Conservation (phyloP, 2,888 invertebrate species). For the Drosophila dives region DNA sequence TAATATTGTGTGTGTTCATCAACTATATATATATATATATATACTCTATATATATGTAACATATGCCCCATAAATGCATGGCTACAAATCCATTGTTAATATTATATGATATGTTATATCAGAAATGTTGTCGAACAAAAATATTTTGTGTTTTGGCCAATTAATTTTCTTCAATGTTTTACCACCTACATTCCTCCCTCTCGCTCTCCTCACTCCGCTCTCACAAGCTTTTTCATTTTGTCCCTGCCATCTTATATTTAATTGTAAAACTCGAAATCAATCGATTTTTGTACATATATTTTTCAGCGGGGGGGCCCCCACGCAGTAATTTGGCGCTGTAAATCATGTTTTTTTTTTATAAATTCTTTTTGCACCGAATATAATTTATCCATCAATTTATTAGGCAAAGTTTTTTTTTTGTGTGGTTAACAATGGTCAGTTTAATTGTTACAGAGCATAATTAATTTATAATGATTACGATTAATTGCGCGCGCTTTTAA, state of each 20-base stretch:
- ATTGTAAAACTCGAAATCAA: conserved; percentile 19
- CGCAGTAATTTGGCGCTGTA: not conserved
- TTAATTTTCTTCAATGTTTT: not conserved
- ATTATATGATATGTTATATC: conserved; percentile 1
- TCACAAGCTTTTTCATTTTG: not conserved
- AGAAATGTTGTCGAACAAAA: not conserved
- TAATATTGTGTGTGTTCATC: conserved; percentile 32
- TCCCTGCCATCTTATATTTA: conserved; percentile 18
- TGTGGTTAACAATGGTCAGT: conserved; percentile 36
- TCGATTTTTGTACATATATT: conserved; percentile 39
- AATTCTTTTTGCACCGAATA: conserved; percentile 2
- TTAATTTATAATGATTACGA: conserved; percentile 50
- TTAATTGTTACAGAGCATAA: conserved; percentile 49
- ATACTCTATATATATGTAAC: not conserved
- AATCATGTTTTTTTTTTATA: conserved; percentile 1
- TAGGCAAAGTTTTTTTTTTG: conserved; percentile 26
- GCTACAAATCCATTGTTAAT: conserved; percentile 2
- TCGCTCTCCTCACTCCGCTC: not conserved
- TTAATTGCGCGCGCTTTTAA: conserved; percentile 39
- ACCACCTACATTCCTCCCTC: not conserved
- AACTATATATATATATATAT: not conserved
- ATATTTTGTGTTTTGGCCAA: not conserved
- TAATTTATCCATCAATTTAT: conserved; percentile 18
- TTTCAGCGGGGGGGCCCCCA: conserved; percentile 9
- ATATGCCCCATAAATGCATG: conserved; percentile 1